phyloP scores from a whole-genome alignment of 2,113 vertebrate species.

The Leptosomus discolor region DNA sequence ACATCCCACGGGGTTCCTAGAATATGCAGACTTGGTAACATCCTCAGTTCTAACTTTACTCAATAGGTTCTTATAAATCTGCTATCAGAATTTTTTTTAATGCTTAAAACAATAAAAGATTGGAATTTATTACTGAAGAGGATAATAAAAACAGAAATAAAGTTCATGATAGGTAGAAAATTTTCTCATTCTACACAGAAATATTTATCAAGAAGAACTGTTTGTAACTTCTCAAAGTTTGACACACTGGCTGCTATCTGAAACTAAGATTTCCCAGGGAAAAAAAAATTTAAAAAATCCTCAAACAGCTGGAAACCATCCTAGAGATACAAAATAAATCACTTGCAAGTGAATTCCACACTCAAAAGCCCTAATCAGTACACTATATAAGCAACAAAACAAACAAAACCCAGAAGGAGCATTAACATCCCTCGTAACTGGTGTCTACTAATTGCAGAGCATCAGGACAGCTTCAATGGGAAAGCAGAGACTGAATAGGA shows the following conservation, averaged over 20 bases:
- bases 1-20: slow-evolving; percentile 33
- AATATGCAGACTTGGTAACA: not conserved
- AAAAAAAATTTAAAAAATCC: not conserved
- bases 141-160: not conserved
- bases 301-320: slow-evolving; percentile 53
- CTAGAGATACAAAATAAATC: slow-evolving; percentile 70
- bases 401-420: slow-evolving; percentile 60
- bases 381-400: slow-evolving; percentile 60
- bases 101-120: not conserved
- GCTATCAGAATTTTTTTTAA: not conserved
- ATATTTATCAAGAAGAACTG: not conserved
- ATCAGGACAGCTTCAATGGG: slow-evolving; percentile 17
- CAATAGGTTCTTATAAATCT: not conserved
- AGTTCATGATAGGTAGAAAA: not conserved
- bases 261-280: slow-evolving; percentile 4
- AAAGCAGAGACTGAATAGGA: slow-evolving; percentile 37
- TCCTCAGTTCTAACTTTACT: not conserved
- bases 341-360: slow-evolving; percentile 43
- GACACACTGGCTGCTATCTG: slow-evolving; percentile 13
- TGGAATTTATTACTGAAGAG: not conserved
- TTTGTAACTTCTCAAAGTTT: not conserved
- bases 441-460: slow-evolving; percentile 50
- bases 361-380: slow-evolving; percentile 44
- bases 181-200: not conserved
- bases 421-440: slow-evolving; percentile 49